Base-by-base conservation (phyloP, 2,888 invertebrate genomes). In the Cotesia congregata region DNA sequence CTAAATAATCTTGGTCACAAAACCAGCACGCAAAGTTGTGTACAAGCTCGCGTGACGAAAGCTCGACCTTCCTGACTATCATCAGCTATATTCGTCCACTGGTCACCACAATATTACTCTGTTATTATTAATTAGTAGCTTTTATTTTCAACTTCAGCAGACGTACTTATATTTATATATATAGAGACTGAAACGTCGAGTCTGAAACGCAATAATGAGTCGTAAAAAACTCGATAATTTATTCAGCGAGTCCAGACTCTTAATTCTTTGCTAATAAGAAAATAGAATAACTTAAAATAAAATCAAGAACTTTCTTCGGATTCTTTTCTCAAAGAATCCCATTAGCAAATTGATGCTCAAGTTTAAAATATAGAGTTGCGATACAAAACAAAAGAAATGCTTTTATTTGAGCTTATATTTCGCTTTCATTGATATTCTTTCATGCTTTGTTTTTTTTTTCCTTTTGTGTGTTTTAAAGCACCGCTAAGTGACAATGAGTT, bases 41-140 rank as follows among this genome's bases (percentile, higher is more conserved):
- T 30, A 30, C 12, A 70, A 70, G 60, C 59, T 70, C 68, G 82
- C 82, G 83, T 83, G 83, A 75, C 77, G 80, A 81, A 83, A 80
- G 79, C 68, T 38, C 39, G 60, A 61, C 68, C 69, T 64, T 50
- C n/a, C 50, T 50, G 12, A 50, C 50, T 12, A 50, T 50, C 50
- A 50, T 12, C 50, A 50, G 50, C 50, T 50, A 50, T 50, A 50
- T 50, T 50, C 7, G 50, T 50, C 50, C 50, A 50, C 50, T 50
- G 9, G 3, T 12, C 50, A 50, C 50, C 7, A 12, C 7, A 12
- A 12, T 50, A 50, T 50, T 50, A 50, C 12, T 50, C 12, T 50
- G 9, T 12, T 12, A 7, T 50, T 30, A 30, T 50, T 9, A 50
- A 50, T 50, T 50, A 7, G 50, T 50, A 50, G 12, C 50, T 50